These are phyloP conservation scores for Arctopsyche grandis DNA, from an alignment of 1,140 invertebrate species.

Conservation along the genomic window DNA sequence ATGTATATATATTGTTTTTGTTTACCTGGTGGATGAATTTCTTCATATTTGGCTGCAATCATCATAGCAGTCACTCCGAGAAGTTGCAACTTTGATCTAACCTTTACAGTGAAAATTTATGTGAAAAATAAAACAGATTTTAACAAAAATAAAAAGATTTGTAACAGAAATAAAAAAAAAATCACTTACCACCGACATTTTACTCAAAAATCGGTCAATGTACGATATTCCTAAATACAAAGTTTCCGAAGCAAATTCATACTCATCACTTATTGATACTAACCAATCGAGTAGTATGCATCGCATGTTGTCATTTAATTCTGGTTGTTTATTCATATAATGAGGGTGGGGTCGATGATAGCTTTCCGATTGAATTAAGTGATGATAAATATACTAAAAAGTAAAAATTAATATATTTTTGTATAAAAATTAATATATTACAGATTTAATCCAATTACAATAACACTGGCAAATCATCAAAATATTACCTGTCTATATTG, in stretches of 20 bases:
- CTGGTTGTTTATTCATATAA: conserved; percentile 74
- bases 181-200: conserved; percentile 69
- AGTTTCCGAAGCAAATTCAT: conserved; percentile 68
- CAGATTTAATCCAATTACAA: neutral
- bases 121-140: neutral
- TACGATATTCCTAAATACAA: conserved; percentile 73
- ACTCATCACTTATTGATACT: conserved; percentile 71
- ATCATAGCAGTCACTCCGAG: conserved; percentile 76
- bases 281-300: conserved; percentile 73
- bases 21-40: conserved; percentile 70
- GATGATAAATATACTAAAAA: conserved; percentile 44
- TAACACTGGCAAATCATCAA: neutral
- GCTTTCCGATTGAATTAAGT: conserved; percentile 44
- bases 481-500: conserved; percentile 31
- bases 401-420: neutral
- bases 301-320: conserved; percentile 69
- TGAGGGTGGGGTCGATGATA: conserved; percentile 62
- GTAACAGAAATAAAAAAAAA: neutral
- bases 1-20: too few species aligned
- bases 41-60: conserved; percentile 76
- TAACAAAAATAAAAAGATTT: too few species aligned
- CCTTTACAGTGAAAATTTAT: conserved; percentile 52
- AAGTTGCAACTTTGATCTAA: conserved; percentile 73
- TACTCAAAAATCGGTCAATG: conserved; percentile 74
- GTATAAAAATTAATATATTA: too few species aligned